Evolutionary conservation across 2,888 invertebrate genomes (phyloP).

Genomic region (Amiota mariae): DNA sequence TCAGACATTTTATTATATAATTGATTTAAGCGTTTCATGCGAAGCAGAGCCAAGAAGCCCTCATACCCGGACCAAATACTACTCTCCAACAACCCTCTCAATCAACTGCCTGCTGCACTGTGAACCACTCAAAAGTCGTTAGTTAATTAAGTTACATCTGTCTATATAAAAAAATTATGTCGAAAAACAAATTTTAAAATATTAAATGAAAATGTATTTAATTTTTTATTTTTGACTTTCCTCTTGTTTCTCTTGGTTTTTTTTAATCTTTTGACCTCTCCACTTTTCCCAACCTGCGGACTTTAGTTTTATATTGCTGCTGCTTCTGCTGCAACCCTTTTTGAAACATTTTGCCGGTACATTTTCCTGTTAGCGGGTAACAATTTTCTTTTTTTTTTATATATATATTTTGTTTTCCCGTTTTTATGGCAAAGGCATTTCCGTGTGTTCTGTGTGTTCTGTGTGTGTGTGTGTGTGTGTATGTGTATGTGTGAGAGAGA

Average conservation of each 20-base stretch:
- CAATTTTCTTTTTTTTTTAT: conserved; percentile 3
- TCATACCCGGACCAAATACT: too few relatives aligned
- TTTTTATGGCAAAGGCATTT: neutral
- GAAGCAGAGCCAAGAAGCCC: too few relatives aligned
- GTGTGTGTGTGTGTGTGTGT: neutral
- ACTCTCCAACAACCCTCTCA: conserved; percentile 8
- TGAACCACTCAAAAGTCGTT: conserved; percentile 49
- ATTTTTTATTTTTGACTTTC: neutral
- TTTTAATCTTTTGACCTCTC: too few relatives aligned
- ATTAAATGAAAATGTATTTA: conserved; percentile 21
- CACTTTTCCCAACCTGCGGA: too few relatives aligned
- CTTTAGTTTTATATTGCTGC: too few relatives aligned
- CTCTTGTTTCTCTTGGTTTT: neutral
- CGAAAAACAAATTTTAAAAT: neutral
- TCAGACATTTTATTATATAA: conserved; percentile 60
- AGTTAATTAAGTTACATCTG: conserved; percentile 55
- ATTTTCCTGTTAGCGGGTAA: neutral
- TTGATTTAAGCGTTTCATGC: conserved; percentile 56
- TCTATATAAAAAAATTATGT: conserved; percentile 33
- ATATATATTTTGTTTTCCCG: neutral
- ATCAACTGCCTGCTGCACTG: conserved; percentile 23
- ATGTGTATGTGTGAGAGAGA: neutral
- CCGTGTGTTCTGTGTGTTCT: neutral
- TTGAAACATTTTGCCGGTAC: neutral
- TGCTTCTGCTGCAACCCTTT: conserved; percentile 24